Evolutionary conservation across 2,113 vertebrate genomes (phyloP), one percentile per base, ranked within the genome.

Genomic region (Cisticola juncidis): DNA sequence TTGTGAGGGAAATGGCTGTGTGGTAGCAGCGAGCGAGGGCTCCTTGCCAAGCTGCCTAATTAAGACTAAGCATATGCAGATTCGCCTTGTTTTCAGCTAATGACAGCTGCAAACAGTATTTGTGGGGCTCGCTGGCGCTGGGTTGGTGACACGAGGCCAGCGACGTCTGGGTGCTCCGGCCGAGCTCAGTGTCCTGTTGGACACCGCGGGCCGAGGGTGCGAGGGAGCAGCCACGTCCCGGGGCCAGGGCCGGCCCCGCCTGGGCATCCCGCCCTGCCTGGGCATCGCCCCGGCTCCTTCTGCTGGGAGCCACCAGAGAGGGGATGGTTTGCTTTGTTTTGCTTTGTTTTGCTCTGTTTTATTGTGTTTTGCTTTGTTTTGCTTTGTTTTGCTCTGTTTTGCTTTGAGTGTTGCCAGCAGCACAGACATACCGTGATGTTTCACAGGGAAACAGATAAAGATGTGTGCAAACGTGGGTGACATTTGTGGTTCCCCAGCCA

Each of bases 41-140:
- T 71, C 88, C 57, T 71, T 74, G 97, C 96, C 97, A 97, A 90
- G 69, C 78, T 57, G 69, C 88, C 84, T 94, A 88, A 94, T 97
- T 93, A 96, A 91, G 81, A 96, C 90, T 60, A 68, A 97, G 92
- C 90, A 90, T 97, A 97, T 97, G 97, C 97, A 97, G 96, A 98
- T 97, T 95, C 21, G 60, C 88, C 94, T 98, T 97, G 97, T 97
- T 97, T 98, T 92, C 83, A 57, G 94, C 96, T 92, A 88, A 96
- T 93, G 91, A 94, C 98, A 98, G 97, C 97, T 98, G 98, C 95
- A 96, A 97, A 98, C 96, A 96, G 87, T 91, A 91, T 86, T 96
- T 96, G 95, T 94, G 82, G 85, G 83, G 69, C 91, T 91, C 26
- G 53, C 86, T 89, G 94, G 92, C 58, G 95, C 96, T 80, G 93